These are phyloP conservation scores for Ceyx margarethae DNA, from an alignment of 2,113 vertebrate species.

Conservation along the genomic window DNA sequence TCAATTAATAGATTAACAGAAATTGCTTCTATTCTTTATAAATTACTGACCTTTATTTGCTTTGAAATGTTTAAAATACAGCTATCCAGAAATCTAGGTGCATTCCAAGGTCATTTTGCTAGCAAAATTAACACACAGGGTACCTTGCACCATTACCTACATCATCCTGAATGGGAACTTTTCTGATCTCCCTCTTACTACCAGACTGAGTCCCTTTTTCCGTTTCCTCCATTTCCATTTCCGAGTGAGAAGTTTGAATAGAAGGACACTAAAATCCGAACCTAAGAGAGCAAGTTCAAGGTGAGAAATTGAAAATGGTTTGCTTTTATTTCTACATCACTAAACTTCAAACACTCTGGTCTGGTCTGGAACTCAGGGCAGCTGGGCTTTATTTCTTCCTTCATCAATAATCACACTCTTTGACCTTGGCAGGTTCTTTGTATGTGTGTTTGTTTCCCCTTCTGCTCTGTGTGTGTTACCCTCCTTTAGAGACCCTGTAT, in stretches of 20 bases:
- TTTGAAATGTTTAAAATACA: conserved; percentile 14
- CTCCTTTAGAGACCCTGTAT: neutral
- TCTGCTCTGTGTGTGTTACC: neutral
- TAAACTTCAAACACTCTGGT: neutral
- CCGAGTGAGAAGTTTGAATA: neutral
- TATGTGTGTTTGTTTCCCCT: neutral
- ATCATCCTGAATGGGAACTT: neutral
- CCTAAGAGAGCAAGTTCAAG: neutral
- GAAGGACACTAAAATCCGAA: neutral
- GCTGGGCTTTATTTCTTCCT: neutral
- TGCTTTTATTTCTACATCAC: neutral
- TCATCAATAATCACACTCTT: neutral
- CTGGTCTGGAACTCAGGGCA: neutral
- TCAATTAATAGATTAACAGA: conserved; percentile 23
- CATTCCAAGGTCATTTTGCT: neutral
- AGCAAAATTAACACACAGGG: neutral
- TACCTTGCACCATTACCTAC: neutral
- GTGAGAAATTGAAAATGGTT: neutral
- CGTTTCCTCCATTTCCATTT: neutral
- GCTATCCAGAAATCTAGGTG: neutral
- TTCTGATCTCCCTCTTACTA: neutral
- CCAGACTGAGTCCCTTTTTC: neutral
- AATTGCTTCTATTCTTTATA: neutral
- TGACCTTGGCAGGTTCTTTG: neutral
- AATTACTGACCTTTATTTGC: conserved; percentile 1